Conservation (phyloP, 2,113 vertebrate genomes). For the Hydrochoerus hydrochaeris region DNA sequence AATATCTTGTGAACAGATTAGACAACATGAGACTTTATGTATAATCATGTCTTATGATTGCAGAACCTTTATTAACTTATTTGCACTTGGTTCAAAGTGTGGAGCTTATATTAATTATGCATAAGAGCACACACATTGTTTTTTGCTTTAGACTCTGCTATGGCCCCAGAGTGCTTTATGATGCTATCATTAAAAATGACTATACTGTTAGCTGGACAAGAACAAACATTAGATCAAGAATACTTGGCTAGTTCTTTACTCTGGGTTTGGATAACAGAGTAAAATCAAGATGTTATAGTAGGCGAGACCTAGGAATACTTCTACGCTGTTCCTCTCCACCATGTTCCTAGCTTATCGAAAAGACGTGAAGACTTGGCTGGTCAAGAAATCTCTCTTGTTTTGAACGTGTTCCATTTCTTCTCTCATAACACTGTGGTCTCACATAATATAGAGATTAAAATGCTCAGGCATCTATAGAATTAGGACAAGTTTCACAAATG, state of each 20-base stretch:
- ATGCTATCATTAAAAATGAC: neutral
- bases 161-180: fast-evolving
- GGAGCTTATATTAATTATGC: neutral
- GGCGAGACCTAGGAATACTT: neutral
- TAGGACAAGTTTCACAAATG: neutral
- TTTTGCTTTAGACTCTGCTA: neutral
- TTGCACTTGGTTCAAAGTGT: neutral
- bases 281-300: neutral
- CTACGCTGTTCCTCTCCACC: fast-evolving
- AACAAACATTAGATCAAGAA: neutral
- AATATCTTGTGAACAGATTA: neutral
- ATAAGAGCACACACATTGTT: neutral
- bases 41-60: neutral
- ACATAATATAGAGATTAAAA: neutral
- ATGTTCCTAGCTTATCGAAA: neutral
- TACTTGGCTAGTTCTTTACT: neutral
- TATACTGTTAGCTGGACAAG: neutral
- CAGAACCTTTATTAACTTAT: neutral
- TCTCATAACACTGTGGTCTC: neutral
- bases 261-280: neutral
- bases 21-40: neutral
- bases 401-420: neutral
- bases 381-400: neutral
- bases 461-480: neutral
- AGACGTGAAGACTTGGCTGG: fast-evolving